Conservation (phyloP, 2,797 vertebrate genomes). For the Gambelia wislizenii region DNA sequence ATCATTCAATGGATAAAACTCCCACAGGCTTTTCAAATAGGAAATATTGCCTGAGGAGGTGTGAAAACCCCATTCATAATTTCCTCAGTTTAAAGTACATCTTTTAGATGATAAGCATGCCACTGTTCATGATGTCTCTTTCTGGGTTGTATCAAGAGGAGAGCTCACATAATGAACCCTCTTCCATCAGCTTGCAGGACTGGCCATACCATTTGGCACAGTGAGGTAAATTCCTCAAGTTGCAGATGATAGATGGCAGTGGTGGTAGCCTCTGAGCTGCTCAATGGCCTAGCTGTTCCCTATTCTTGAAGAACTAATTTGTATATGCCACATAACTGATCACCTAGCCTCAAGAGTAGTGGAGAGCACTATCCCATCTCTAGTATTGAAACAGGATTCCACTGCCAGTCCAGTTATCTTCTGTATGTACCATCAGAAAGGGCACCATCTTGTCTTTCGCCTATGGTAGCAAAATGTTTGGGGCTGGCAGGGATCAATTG, state of each 20-base stretch:
- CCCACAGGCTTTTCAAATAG: neutral
- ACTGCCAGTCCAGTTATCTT: no score
- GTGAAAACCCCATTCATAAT: neutral
- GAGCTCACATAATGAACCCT: neutral
- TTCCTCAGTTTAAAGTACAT: slow-evolving; percentile 2
- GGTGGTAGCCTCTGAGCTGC: neutral
- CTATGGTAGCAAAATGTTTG: no score
- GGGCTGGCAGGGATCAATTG: neutral
- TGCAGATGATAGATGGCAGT: neutral
- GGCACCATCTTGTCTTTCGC: no score
- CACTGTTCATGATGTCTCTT: neutral
- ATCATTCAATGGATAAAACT: slow-evolving; percentile 26
- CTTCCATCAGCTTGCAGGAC: neutral
- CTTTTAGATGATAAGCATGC: neutral
- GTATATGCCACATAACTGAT: no score
- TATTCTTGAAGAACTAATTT: no score
- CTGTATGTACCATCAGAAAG: no score
- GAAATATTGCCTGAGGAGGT: neutral
- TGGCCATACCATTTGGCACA: neutral
- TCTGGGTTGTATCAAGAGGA: neutral
- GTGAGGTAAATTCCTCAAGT: neutral
- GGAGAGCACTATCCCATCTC: no score
- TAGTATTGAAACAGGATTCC: no score
- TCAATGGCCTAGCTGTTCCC: neutral
- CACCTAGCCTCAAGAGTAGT: no score